Evolutionary conservation across 2,888 invertebrate genomes (phyloP), one percentile per base, ranked within the genome.

Genomic region (Eristalis pertinax): DNA sequence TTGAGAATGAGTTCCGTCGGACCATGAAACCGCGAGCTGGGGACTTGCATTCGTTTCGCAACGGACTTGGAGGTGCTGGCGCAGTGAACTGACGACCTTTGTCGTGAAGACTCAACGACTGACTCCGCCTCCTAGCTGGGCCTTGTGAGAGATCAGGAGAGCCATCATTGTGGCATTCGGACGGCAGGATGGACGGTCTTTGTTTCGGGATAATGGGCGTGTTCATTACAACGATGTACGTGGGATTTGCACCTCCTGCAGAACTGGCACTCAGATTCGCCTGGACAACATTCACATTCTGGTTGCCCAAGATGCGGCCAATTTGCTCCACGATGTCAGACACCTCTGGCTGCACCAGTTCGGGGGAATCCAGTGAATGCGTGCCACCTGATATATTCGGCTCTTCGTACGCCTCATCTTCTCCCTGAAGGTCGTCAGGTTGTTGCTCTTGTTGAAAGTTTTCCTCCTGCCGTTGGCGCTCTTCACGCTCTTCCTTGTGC

Each of bases 191-290:
- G 11, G 84, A 79, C 1, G 79, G 79, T 10, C 82, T 73, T 13
- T 83, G 73, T 5, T 85, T 88, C 0, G 64, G 2, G 19, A 26
- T 75, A 29, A 68, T 35, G 2, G 88, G 88, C 1, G 89, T 88
- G 50, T 90, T 89, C 91, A 91, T 90, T 2, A 91, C 90, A 4
- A 91, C 90, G 74, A 91, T 91, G 73, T 91, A 89, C 3, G 91
- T 91, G 4, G 91, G 91, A 89, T 91, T 90, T 10, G 78, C 41
- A 5, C 72, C 60, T 19, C 43, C 70, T 24, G 4, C 64, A 8
- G 85, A 29, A 19, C 43, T 62, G 2, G 41, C 32, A 13, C 29
- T 29, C 2, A 87, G n/a, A 60, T 84, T 89, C 0, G 90, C 74
- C 64, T 89, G 89, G 22, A 89, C 81, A 0, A 89, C 89, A 60